Percentiles rank a stretch among this genome's conserved stretches.
phyloP scores from a whole-genome alignment of 2,113 vertebrate genomes.

The Dendropsophus ebraccatus region DNA sequence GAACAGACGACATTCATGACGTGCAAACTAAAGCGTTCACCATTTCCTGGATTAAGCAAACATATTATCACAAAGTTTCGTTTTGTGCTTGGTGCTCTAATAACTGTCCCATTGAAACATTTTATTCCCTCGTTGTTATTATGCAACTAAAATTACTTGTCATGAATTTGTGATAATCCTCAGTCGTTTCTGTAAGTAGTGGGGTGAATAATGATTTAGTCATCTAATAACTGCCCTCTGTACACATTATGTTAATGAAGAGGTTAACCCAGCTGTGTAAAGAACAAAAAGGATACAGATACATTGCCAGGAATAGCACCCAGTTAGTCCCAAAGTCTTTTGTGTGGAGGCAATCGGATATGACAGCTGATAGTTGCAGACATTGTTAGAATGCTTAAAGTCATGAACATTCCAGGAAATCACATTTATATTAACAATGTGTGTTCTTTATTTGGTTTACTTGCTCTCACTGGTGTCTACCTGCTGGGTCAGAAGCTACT shows the following conservation, averaged over 20 bases:
- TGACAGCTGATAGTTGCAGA: background rate
- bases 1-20: background rate
- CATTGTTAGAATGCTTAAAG: background rate
- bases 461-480: too few species aligned
- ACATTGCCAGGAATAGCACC: conserved; percentile 19
- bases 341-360: background rate
- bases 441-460: too few species aligned
- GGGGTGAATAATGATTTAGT: conserved; percentile 8
- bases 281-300: background rate
- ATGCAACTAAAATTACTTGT: background rate
- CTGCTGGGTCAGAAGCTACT: too few species aligned
- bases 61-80: background rate
- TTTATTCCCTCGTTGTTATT: background rate
- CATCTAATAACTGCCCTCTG: background rate
- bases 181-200: background rate
- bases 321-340: background rate
- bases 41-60: background rate
- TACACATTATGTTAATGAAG: conserved; percentile 7
- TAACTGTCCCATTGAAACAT: background rate
- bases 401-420: conserved; percentile 11
- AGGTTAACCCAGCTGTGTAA: conserved; percentile 2
- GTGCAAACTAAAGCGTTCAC: background rate
- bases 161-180: conserved; percentile 10
- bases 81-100: background rate
- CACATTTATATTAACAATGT: background rate